Conservation (phyloP, 2,113 vertebrate genomes). For the Desmodus rotundus region DNA sequence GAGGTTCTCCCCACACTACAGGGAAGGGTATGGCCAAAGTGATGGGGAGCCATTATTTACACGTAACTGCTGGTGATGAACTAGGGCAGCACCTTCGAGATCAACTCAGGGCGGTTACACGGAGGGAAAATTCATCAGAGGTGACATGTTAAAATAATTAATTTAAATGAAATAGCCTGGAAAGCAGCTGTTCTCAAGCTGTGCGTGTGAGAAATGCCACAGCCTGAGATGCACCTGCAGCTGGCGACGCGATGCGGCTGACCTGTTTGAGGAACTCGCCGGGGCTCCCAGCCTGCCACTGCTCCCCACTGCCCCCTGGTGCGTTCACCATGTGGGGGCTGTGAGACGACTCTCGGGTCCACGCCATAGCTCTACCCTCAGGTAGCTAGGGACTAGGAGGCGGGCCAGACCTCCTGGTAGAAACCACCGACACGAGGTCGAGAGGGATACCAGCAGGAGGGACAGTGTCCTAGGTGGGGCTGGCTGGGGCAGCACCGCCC, state of each 20-base stretch:
- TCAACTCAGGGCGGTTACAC: background rate
- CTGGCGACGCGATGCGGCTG: accelerated
- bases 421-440: background rate
- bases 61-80: background rate
- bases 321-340: background rate
- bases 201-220: background rate
- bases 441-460: background rate
- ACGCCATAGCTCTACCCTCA: background rate
- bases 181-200: background rate
- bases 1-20: background rate
- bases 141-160: background rate
- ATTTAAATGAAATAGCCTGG: background rate
- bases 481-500: background rate
- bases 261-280: background rate
- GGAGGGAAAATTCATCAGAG: background rate
- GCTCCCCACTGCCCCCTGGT: background rate
- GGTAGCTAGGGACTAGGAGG: background rate
- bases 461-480: background rate
- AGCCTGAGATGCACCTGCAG: background rate
- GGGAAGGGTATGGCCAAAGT: background rate
- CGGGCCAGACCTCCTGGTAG: background rate
- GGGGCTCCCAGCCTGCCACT: background rate
- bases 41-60: background rate
- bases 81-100: background rate
- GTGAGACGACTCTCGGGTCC: background rate